Conservation (phyloP, 2,888 invertebrate species). For the Monoplex corrugatus region DNA sequence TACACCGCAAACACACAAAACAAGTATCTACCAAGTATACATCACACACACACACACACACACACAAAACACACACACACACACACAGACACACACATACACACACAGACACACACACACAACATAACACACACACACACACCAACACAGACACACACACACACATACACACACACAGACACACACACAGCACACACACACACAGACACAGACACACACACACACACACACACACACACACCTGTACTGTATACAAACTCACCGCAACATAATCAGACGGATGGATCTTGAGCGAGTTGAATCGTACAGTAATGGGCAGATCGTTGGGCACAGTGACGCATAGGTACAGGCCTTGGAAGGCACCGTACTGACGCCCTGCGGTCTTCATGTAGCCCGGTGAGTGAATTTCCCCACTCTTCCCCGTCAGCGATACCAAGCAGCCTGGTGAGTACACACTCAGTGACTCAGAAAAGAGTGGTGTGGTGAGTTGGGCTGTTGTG, state of each 20-base stretch:
- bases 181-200: background rate
- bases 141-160: background rate
- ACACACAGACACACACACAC: background rate
- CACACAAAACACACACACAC: background rate
- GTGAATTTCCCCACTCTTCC: conserved; percentile 62
- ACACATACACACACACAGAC: conserved; percentile 14
- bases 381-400: conserved; percentile 63
- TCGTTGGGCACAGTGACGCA: conserved; percentile 40
- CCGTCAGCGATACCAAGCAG: conserved; percentile 59
- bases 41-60: background rate
- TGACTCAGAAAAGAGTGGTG: no score
- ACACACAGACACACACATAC: background rate
- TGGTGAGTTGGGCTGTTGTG: no score
- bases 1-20: background rate
- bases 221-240: background rate
- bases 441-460: conserved; percentile 53
- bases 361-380: conserved; percentile 44
- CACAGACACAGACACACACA: background rate
- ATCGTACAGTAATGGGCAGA: conserved; percentile 49
- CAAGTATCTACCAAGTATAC: background rate
- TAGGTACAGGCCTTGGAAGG: conserved; percentile 44
- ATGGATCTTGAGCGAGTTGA: conserved; percentile 25
- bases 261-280: conserved; percentile 46
- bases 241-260: background rate
- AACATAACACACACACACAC: background rate